Evolutionary conservation across 2,888 invertebrate species (phyloP).

Genomic region (Hermaeophaga mercurialis): DNA sequence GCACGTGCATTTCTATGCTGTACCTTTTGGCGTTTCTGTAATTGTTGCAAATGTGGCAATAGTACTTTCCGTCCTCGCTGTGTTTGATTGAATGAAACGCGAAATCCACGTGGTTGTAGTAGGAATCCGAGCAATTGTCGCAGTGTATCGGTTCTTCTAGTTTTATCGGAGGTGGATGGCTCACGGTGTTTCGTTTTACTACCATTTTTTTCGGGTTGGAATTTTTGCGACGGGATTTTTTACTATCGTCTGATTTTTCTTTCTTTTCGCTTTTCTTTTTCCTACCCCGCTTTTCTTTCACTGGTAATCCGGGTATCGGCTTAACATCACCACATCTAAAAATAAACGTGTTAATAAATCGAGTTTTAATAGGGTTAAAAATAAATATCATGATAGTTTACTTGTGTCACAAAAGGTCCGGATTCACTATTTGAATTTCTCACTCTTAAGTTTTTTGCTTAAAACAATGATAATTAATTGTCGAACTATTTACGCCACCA

Average conservation of each 20-base stretch:
- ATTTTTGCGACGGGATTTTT: slow-evolving; percentile 29
- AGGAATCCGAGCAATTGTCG: slow-evolving; percentile 53
- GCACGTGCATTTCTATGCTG: slow-evolving; percentile 52
- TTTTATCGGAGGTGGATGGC: slow-evolving; percentile 33
- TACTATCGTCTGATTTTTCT: slow-evolving; percentile 13
- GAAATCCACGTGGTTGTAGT: slow-evolving; percentile 52
- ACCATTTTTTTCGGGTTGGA: slow-evolving; percentile 27
- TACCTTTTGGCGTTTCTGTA: slow-evolving; percentile 46
- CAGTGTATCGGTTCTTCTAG: slow-evolving; percentile 50
- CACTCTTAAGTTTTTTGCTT: too few relatives aligned
- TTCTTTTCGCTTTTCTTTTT: slow-evolving; percentile 10
- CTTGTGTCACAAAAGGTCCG: too few relatives aligned
- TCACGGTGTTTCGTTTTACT: slow-evolving; percentile 6
- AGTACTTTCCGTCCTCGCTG: slow-evolving; percentile 42
- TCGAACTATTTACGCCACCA: too few relatives aligned
- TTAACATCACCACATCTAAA: slow-evolving; percentile 17
- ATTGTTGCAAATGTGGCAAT: slow-evolving; percentile 47
- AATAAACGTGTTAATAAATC: slow-evolving; percentile 20
- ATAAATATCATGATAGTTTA: too few relatives aligned
- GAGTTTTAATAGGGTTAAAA: too few relatives aligned
- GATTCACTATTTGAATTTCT: too few relatives aligned
- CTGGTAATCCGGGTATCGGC: neutral
- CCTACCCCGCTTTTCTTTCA: slow-evolving; percentile 10
- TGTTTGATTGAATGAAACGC: slow-evolving; percentile 46
- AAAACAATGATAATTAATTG: too few relatives aligned